Evolutionary conservation across 2,113 vertebrate genomes (phyloP), one percentile per base, ranked within the genome.

Genomic region (Chaetops frenatus): DNA sequence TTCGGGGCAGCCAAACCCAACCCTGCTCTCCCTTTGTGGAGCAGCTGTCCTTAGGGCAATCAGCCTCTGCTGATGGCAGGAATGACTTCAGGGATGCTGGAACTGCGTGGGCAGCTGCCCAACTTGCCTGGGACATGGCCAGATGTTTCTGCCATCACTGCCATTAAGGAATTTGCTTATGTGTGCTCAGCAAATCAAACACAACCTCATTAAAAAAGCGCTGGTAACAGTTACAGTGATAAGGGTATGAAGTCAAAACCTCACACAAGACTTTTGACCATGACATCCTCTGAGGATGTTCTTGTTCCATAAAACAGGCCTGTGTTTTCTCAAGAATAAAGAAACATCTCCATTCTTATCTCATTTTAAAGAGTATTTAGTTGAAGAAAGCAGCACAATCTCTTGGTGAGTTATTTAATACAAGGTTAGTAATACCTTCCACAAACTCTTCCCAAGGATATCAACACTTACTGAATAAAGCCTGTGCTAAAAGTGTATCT

Each of bases 101-200:
- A 69, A 67, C 60, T 15, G 15, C 2, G 21, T 7, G 56, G 87
- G 70, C 78, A 53, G 45, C 35, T 72, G 50, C 87, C 45, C 88
- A 77, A 13, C 65, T 38, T 33, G 40, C 66, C 67, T 86, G 77
- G 84, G 91, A 77, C 65, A 13, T 0, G 1, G 84, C 57, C 88
- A 91, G 80, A 66, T 81, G 67, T 50, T 86, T 78, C 62, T 69
- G 33, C 74, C 72, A 38, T 58, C 69, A 48, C 33, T 78, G 77
- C 62, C 80, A 89, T 36, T 87, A 96, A 92, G 47, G 71, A 88
- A 94, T 88, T 73, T 77, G 73, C 81, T 54, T 71, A 44, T 16
- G 48, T 15, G 13, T 62, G 80, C 77, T 56, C 40, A 82, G 44
- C 29, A 36, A 90, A 17, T 50, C 80, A 54, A 53, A 40, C 6